phyloP scores from a whole-genome alignment of 2,113 vertebrate genomes.

The Cheirogaleus medius region DNA sequence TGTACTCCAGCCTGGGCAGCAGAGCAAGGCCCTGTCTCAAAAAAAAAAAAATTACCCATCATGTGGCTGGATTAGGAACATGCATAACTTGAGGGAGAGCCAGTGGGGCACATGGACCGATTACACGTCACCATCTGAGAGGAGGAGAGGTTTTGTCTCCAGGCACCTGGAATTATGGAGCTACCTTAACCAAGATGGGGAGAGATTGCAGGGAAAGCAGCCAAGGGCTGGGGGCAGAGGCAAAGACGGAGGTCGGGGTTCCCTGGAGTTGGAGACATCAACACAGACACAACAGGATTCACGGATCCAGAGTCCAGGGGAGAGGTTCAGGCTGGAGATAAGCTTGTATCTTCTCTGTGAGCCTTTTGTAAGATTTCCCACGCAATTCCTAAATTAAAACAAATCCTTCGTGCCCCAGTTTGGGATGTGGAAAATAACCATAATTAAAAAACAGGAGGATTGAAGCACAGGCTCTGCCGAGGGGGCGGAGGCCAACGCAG shows the following conservation, averaged over 20 bases:
- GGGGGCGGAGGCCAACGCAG: background rate
- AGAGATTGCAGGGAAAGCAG: background rate
- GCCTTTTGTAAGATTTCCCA: background rate
- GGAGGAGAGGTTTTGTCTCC: background rate
- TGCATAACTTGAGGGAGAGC: background rate
- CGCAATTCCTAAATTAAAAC: background rate
- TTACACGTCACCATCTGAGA: background rate
- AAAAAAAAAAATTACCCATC: background rate
- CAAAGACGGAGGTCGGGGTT: background rate
- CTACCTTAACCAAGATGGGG: background rate
- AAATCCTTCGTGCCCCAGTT: background rate
- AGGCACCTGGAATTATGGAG: background rate
- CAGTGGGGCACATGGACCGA: background rate
- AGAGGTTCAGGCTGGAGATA: background rate
- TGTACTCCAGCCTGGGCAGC: no score
- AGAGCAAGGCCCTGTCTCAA: no score
- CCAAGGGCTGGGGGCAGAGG: background rate
- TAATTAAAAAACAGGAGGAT: background rate
- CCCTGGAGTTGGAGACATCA: background rate
- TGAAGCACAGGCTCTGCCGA: background rate
- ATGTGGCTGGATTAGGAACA: background rate
- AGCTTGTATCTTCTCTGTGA: background rate
- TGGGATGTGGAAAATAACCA: background rate
- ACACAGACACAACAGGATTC: background rate
- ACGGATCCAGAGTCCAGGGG: background rate